These are phyloP conservation scores for Chymomyza amoena DNA, from an alignment of 2,888 invertebrate genomes.

Conservation along the genomic window DNA sequence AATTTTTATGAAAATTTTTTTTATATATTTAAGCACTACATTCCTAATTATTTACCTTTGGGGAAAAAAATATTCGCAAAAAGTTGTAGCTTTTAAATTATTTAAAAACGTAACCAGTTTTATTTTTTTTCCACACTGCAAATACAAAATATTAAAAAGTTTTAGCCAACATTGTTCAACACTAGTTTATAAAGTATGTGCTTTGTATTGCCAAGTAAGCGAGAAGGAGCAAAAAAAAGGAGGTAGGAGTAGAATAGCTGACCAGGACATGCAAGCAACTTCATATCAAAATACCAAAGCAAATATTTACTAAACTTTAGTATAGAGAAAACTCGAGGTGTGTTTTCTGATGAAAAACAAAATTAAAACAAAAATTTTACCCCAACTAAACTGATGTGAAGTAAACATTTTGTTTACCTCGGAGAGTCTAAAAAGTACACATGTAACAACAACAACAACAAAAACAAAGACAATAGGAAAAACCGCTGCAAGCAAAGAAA, in stretches of 20 bases:
- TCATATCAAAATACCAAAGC: conserved; percentile 63
- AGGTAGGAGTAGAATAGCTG: not conserved
- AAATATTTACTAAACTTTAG: conserved; percentile 54
- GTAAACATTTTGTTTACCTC: not conserved
- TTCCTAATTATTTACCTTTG: not conserved
- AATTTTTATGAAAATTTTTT: not conserved
- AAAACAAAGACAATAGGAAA: conserved; percentile 6
- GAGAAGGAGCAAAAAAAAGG: not conserved
- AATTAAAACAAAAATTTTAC: conserved; percentile 13
- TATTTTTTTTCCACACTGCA: no score
- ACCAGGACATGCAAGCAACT: conserved; percentile 51
- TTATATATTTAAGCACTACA: no score
- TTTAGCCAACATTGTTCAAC: conserved; percentile 8
- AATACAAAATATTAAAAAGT: not conserved
- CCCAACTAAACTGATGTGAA: conserved; percentile 8
- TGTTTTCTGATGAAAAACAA: not conserved
- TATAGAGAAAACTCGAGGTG: conserved; percentile 39
- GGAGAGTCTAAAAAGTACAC: not conserved
- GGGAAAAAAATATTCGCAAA: no score
- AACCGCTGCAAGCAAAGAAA: conserved; percentile 27
- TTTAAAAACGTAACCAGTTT: not conserved
- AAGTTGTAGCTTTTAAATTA: not conserved
- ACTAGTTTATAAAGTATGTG: conserved; percentile 46
- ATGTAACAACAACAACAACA: conserved; percentile 8
- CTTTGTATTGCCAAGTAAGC: conserved; percentile 11